Conservation (phyloP, 2,797 vertebrate genomes). For the Balearica regulorum region DNA sequence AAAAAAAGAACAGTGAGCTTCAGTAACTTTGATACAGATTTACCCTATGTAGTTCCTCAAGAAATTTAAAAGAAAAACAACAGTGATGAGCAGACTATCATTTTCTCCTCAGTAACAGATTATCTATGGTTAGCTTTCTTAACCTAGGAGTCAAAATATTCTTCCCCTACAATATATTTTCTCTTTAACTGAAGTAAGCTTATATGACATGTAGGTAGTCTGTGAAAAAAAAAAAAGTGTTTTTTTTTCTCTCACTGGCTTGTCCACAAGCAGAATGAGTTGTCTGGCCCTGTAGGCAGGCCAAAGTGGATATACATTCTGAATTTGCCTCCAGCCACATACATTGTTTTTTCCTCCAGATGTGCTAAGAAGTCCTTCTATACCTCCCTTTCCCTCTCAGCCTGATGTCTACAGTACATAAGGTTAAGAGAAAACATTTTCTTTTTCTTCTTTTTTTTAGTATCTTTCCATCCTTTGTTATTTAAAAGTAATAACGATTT, state of each 20-base stretch:
- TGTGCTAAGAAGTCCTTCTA: not conserved
- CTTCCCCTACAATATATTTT: not conserved
- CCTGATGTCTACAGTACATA: not conserved
- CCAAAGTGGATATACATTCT: not conserved
- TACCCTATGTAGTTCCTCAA: not conserved
- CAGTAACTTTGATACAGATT: not conserved
- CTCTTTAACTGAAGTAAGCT: not conserved
- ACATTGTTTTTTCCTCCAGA: not conserved
- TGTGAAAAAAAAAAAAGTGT: accelerated
- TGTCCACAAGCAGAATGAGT: not conserved
- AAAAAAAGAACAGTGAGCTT: not conserved
- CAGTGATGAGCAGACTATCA: not conserved
- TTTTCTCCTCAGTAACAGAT: not conserved
- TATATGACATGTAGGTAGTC: not conserved
- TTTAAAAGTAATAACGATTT: not conserved
- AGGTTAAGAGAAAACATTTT: not conserved
- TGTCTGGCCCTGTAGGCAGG: not conserved
- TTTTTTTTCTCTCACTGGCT: not conserved
- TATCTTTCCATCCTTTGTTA: not conserved
- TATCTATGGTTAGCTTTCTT: not conserved
- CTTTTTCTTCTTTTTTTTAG: not conserved
- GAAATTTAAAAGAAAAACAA: not conserved
- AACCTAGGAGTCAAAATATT: not conserved
- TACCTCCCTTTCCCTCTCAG: not conserved
- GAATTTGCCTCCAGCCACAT: not conserved